Evolutionary conservation across 2,888 invertebrate species (phyloP), one percentile per base, ranked within the genome.

Genomic region (Monopis laevigella): DNA sequence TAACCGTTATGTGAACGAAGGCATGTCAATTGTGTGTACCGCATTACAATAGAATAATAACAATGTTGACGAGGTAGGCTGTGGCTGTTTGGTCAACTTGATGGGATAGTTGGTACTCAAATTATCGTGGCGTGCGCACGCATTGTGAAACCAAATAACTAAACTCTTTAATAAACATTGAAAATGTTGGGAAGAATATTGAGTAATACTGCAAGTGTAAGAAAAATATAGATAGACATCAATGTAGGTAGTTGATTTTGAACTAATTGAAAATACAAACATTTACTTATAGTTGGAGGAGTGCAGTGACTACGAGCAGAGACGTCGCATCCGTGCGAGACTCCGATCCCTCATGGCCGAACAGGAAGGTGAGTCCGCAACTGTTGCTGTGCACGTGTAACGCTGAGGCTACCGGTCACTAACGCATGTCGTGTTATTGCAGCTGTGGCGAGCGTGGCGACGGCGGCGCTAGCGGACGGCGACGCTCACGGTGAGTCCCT

Each of bases 271-370:
- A n/a, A n/a, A n/a, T n/a, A n/a, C n/a, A n/a, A n/a, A n/a, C n/a
- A n/a, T n/a, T n/a, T n/a, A n/a, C n/a, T 82, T 78, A 36, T 69
- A 93, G 93, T 84, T 94, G 82, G 91, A 92, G 71, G 86, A 88
- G 74, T 88, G 91, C 68, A 88, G 86, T 52, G 91, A 91, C 68
- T 93, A 92, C 90, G 93, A 93, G 71, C 91, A 91, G 71, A 86
- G 93, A 59, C 88, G 92, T 59, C 85, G 86, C 55, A 87, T 94
- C 63, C 84, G 93, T 67, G 87, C 88, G 57, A 86, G 92, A 72
- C 84, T 94, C 59, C 87, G 90, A 57, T 85, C 88, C 69, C 86
- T 94, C 63, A 89, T 93, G 88, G 92, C 92, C 58, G 90, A 90
- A 82, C 88, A 90, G 71, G 90, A 90, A 88, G 92, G 93, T 93